Base-by-base conservation (phyloP, 1,140 invertebrate genomes). In the Pogonus chalceus region DNA sequence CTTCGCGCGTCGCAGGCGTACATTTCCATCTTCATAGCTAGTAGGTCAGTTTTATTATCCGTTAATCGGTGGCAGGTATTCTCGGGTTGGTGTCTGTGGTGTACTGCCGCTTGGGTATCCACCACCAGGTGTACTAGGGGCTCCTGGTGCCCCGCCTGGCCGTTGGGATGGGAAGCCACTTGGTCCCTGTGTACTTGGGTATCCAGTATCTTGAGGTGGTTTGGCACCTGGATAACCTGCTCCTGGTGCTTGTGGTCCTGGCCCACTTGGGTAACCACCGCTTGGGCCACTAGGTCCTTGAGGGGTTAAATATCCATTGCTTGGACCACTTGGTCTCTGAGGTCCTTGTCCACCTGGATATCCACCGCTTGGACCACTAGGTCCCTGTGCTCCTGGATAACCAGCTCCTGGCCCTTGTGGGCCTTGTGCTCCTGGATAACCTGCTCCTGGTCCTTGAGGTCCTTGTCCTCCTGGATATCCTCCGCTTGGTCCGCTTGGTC, bases 41-140 rank as follows among this genome's bases (percentile, higher is more conserved):
- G 51, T 53, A 24, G 37, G 21, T 53, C 22, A 51, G 14, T 49
- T 37, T 35, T 35, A 26, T 61, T 56, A 57, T 54, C 56, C 56
- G 31, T 61, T 64, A 51, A 62, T 35, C 23, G 77, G 75, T 24
- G 77, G 77, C 50, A 80, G 67, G 59, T 80, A 80, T 69, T 79
- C 77, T 71, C 77, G 72, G 55, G 74, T 73, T 0, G 76, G 76
- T 63, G 65, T 58, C 53, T 69, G 64, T 23, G 72, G 64, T 51
- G 57, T 60, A 10, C 56, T 56, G 2, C 46, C 23, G 22, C 58
- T 58, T 12, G 53, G 52, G 20, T 35, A 37, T 35, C 24, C 26
- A 4, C 35, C 22, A 20, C 10, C 54, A 48, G 52, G 49, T 49
- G 35, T 26, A 35, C 37, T 53, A 23, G 39, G 52, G 51, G 54